Evolutionary conservation across 1,140 invertebrate genomes (phyloP), one percentile per base, ranked within the genome.

Genomic region (Calliopsis andreniformis): DNA sequence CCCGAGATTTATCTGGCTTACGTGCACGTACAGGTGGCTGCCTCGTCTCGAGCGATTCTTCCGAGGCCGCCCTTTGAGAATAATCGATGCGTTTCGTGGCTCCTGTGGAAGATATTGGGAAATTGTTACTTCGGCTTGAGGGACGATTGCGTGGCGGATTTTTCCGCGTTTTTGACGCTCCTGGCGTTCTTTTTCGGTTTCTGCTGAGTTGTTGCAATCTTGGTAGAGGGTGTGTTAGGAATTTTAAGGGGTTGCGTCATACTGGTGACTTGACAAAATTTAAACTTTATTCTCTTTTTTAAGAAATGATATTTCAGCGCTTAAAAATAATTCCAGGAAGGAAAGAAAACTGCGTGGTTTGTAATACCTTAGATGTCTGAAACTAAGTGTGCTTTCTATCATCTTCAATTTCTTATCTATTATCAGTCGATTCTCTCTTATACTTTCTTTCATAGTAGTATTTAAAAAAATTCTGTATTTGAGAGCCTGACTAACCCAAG

Each of bases 1-100:
- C 66, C 76, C 76, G 80, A 83, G 82, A 83, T 84, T 84, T 75
- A 84, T 84, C 82, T 88, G 80, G 77, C 73, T 82, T 79, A 82
- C 84, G 76, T 70, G 70, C 58, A 76, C 76, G 82, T 84, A 84
- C 84, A 82, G 83, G 83, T 82, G 82, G 70, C 76, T 84, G 62
- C 66, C 62, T 62, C 84, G 51, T 70, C 81, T 72, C 70, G 55
- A 51, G 51, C 56, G 58, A 49, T 69, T 69, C 42, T 51, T 61
- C 39, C 56, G 18, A 51, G 66, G 20, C 43, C 75, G 58, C 58
- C 75, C 66, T 43, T 77, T 71, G 18, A 28, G 42, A 64, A 75
- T 78, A 78, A 78, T 73, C 76, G 70, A 72, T 66, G 55, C 67
- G 75, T 63, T 63, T 59, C 58, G 51, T 45, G 35, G 20, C 56